These are phyloP conservation scores for Acromyrmex echinatior DNA, from an alignment of 1,140 invertebrate species.

Conservation along the genomic window DNA sequence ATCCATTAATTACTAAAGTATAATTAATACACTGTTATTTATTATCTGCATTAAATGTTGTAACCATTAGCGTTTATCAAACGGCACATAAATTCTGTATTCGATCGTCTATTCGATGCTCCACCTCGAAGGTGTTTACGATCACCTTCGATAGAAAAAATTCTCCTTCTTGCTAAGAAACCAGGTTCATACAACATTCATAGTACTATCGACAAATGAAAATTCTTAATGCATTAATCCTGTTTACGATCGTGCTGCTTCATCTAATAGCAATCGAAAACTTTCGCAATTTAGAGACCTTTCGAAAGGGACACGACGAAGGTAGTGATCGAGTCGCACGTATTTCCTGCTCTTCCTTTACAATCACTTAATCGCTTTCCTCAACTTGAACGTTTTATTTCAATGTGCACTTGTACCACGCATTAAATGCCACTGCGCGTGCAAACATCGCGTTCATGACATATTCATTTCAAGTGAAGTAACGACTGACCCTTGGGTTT, in stretches of 20 bases:
- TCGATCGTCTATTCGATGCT: slow-evolving; percentile 23
- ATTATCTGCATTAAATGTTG: slow-evolving; percentile 14
- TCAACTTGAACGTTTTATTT: neutral
- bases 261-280: neutral
- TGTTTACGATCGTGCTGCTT: slow-evolving; percentile 31
- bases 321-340: neutral
- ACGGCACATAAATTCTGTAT: neutral
- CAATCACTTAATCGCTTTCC: slow-evolving; percentile 5
- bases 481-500: slow-evolving; percentile 32
- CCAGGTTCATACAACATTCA: slow-evolving; percentile 44
- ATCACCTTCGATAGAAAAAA: slow-evolving; percentile 35
- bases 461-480: slow-evolving; percentile 38
- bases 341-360: slow-evolving; percentile 11
- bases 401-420: neutral
- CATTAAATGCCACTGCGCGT: neutral
- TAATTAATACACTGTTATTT: slow-evolving; percentile 8
- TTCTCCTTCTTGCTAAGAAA: slow-evolving; percentile 10
- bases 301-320: neutral
- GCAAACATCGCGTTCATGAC: slow-evolving; percentile 5
- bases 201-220: slow-evolving; percentile 25
- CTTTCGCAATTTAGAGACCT: slow-evolving; percentile 7
- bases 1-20: slow-evolving; percentile 33
- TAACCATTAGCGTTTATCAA: neutral
- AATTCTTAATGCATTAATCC: slow-evolving; percentile 45
- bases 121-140: slow-evolving; percentile 6